Base-by-base conservation (phyloP, 2,888 invertebrate genomes). In the Acanthacorydalis orientalis region DNA sequence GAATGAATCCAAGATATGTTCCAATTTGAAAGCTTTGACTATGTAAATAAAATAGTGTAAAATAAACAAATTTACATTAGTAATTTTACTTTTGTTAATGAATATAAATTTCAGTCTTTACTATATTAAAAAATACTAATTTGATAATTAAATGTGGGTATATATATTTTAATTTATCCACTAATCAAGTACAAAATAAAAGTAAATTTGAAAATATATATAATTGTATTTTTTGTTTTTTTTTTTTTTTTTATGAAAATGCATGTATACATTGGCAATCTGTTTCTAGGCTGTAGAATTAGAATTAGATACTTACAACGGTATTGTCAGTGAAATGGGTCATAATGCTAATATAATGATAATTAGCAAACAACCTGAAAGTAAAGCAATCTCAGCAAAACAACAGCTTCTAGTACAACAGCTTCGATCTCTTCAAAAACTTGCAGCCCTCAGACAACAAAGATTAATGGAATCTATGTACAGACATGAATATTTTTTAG, bases 241-340 rank as follows among this genome's bases (percentile, higher is more conserved):
- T n/a, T n/a, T n/a, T n/a, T n/a, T n/a, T n/a, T n/a, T n/a, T n/a
- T n/a, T n/a, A n/a, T n/a, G n/a, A n/a, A n/a, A n/a, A 23, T 23
- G 23, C 6, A 23, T 23, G 6, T 23, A 23, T 4, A 2, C 6
- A 31, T 35, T 31, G 34, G 37, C 32, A 12, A 14, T 14, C 40
- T 53, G 49, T 38, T 58, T 57, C 8, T 60, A 85, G 83, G 89
- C 88, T 2, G 75, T 93, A 39, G 91, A 91, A 57, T 68, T 92
- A 8, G 91, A 91, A 60, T 69, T 93, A 54, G 92, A 92, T 61
- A 89, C 91, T 0, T 93, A 95, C 68, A 83, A 81, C 50, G 88
- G 87, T 8, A 86, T 92, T 46, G 85, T 96, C 31, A 81, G 83
- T 2, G 92, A 93, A 72, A 93, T 96, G 83, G 85, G 91, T 2